Evolutionary conservation across 1,140 invertebrate genomes (phyloP).

Genomic region (Drosophila prosaltans): DNA sequence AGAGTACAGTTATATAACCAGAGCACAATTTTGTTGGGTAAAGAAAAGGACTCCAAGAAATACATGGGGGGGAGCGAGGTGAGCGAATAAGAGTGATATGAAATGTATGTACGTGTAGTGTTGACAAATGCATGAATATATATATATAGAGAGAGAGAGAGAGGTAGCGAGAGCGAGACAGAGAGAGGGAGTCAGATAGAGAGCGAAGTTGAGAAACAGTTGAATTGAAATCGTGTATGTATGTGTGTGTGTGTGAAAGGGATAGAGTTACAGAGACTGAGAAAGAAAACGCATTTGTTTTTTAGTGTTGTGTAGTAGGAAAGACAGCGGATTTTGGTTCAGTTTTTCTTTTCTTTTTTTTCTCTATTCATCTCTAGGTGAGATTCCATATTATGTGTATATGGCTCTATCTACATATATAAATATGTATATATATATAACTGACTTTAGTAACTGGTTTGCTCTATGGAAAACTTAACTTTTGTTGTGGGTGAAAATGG

Average conservation of each 20-base stretch:
- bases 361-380: slow-evolving; percentile 11
- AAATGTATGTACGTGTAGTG: background rate
- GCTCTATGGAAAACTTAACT: slow-evolving; percentile 11
- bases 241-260: background rate
- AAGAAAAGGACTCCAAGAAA: slow-evolving; percentile 30
- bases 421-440: slow-evolving; percentile 9
- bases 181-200: background rate
- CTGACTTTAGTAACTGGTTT: slow-evolving; percentile 11
- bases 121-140: background rate
- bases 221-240: background rate
- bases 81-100: slow-evolving; percentile 2
- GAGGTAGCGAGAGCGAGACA: background rate
- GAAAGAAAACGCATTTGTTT: slow-evolving; percentile 1
- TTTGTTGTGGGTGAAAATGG: slow-evolving; percentile 15
- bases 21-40: slow-evolving; percentile 18
- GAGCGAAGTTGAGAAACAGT: background rate
- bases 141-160: background rate
- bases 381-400: background rate
- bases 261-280: background rate
- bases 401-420: background rate
- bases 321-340: slow-evolving; percentile 5
- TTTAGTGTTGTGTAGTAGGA: background rate
- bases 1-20: slow-evolving; percentile 17
- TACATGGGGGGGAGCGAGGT: slow-evolving; percentile 31
- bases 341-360: background rate